Base-by-base conservation (phyloP, 2,888 invertebrate genomes). In the Drosophila nr. fundita region DNA sequence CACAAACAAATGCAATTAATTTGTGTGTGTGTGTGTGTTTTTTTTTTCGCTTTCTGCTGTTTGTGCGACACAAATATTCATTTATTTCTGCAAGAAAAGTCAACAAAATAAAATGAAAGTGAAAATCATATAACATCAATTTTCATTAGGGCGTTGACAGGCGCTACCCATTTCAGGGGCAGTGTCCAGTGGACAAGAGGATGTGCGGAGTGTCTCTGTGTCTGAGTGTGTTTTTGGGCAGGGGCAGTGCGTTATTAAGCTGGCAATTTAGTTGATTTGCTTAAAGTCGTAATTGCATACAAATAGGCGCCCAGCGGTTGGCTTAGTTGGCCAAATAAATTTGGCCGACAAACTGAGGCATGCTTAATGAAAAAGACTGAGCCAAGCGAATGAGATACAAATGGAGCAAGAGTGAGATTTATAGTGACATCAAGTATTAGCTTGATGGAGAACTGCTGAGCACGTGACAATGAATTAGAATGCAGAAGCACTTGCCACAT, bases 61-160 rank as follows among this genome's bases (percentile, higher is more conserved):
- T 53, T 45, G 53, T 55, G 52, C 30, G 40, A 45, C 78, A 52
- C 61, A 73, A 73, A 78, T 75, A 64, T 69, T 75, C 71, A 75
- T 82, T 80, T 78, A 62, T 81, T 78, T 72, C 34, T 72, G 78
- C 52, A 21, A 65, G 21, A 52, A 76, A 69, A 72, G 73, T 75
- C 82, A 82, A 65, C 67, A 69, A n/a, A 77, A 62, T 71, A 66
- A 68, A 73, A 73, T 77, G 59, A 74, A 76, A 84, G 85, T 87
- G 83, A 85, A 84, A 87, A 89, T 85, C 88, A 85, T 85, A 78
- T 82, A 80, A 80, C 89, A 85, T 85, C 80, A 89, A 87, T 85
- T 89, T 87, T 80, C 89, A 85, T 85, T 85, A 89, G 70, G 50
- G 57, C 59, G 66, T 59, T 79, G 84, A 88, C 84, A 86, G 82